Evolutionary conservation across 2,888 invertebrate genomes (phyloP), one percentile per base, ranked within the genome.

Genomic region (Drosophila maculinotata): DNA sequence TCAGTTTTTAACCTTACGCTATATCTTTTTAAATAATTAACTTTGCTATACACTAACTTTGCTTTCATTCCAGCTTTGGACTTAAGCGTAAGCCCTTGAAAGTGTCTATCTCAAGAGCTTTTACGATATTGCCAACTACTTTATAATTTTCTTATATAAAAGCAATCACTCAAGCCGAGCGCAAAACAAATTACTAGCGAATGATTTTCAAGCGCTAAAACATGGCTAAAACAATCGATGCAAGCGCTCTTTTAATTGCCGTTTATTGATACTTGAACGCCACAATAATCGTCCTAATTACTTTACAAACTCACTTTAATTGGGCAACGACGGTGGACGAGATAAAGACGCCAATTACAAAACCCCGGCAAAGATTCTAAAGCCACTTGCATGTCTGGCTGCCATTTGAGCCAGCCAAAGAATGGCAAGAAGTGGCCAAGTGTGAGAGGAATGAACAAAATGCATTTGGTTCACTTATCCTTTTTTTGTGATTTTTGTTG

Each of bases 231-330:
- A 69, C 69, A 69, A 75, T 81, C 79, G 69, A 74, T 69, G 67
- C 57, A 44, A 65, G 48, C 44, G 52, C 58, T 69, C 38, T 48
- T 79, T 69, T 83, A 83, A 83, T 82, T 83, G 83, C 69, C 80
- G 64, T 68, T 80, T 82, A 83, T 83, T 82, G 83, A 83, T 85
- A 83, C 83, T 83, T 82, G 83, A 83, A 69, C 83, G 86, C 76
- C 82, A 79, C 83, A 83, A n/a, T 83, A 85, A 83, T 83, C 86
- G 86, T 69, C 80, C 80, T 83, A 85, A 83, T 83, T 83, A 83
- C 82, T 85, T 83, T 79, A 72, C 75, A 68, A 83, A 83, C 85
- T 85, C 79, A 82, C 77, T 83, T 83, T 76, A 77, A 83, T 82
- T 77, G 86, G 79, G 71, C 75, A 70, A 60, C 76, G 74, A 60